These are phyloP conservation scores for Drosophila nikananu DNA, from an alignment of 1,140 invertebrate genomes.

Conservation along the genomic window DNA sequence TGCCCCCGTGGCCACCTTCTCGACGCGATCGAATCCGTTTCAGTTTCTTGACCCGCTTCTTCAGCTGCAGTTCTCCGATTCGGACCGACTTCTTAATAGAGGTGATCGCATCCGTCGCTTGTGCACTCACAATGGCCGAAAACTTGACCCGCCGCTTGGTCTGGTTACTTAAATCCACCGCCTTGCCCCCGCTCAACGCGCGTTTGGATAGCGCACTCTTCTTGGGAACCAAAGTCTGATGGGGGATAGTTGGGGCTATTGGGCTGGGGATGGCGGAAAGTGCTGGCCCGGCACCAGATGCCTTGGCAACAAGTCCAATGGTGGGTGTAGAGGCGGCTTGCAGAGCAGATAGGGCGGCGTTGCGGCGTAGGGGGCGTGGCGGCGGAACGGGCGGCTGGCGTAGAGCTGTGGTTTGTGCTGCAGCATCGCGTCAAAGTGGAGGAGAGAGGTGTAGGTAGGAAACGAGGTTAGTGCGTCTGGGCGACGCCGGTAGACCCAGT, in stretches of 20 bases:
- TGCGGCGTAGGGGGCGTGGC: conserved; percentile 22
- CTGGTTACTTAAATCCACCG: conserved; percentile 9
- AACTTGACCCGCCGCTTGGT: conserved; percentile 63
- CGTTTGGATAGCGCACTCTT: conserved; percentile 57
- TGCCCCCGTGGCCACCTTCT: conserved; percentile 27
- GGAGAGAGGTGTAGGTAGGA: conserved; percentile 50
- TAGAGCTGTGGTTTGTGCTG: conserved; percentile 27
- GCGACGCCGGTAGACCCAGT: conserved; percentile 32
- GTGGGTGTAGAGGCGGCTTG: background rate
- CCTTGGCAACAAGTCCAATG: conserved; percentile 31
- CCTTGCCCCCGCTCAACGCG: conserved; percentile 40
- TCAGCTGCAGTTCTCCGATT: conserved; percentile 57
- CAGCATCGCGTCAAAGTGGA: conserved; percentile 20
- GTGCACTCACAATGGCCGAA: conserved; percentile 58
- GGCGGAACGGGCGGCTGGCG: conserved; percentile 1
- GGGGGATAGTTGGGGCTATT: background rate
- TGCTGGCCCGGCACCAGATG: conserved; percentile 14
- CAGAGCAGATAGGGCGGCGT: background rate
- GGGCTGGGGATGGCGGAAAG: background rate
- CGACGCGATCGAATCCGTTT: conserved; percentile 38
- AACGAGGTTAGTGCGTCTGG: conserved; percentile 53
- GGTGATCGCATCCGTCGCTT: conserved; percentile 12
- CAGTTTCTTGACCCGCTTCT: conserved; percentile 56
- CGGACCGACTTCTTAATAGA: conserved; percentile 41
- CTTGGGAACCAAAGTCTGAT: conserved; percentile 11